These are phyloP conservation scores for Heliconius hermathena DNA, from an alignment of 1,140 invertebrate species.

Conservation along the genomic window DNA sequence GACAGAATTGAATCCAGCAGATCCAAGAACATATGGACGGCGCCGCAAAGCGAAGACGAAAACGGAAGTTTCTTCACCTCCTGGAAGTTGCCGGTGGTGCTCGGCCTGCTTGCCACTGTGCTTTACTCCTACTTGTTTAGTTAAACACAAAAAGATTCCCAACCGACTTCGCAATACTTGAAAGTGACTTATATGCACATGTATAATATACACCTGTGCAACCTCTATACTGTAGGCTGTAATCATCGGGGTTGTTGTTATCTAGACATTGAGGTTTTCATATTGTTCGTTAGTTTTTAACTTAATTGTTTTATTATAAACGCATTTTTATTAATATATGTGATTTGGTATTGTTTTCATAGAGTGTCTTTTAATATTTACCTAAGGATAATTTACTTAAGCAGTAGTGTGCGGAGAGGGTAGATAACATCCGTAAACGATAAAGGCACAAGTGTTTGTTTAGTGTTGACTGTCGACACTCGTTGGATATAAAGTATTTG, in stretches of 20 bases:
- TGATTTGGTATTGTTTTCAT: not conserved
- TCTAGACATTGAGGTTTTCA: not conserved
- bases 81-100: slow-evolving; percentile 91
- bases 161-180: not conserved
- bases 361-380: not conserved
- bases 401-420: not conserved
- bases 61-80: slow-evolving; percentile 48
- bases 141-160: slow-evolving; percentile 25
- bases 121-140: slow-evolving; percentile 90
- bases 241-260: not conserved
- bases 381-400: not conserved
- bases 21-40: slow-evolving; percentile 66
- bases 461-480: not conserved
- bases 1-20: slow-evolving; percentile 57
- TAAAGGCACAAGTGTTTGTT: not conserved
- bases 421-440: not conserved
- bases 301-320: not conserved
- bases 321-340: slow-evolving; percentile 1
- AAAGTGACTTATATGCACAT: not conserved
- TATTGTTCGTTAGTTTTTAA: not conserved
- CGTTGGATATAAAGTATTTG: no score
- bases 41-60: slow-evolving; percentile 66
- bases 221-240: not conserved
- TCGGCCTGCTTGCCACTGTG: slow-evolving; percentile 90
- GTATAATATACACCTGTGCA: not conserved